Base-by-base conservation (phyloP, 1,140 invertebrate genomes). In the Tenebrio molitor region DNA sequence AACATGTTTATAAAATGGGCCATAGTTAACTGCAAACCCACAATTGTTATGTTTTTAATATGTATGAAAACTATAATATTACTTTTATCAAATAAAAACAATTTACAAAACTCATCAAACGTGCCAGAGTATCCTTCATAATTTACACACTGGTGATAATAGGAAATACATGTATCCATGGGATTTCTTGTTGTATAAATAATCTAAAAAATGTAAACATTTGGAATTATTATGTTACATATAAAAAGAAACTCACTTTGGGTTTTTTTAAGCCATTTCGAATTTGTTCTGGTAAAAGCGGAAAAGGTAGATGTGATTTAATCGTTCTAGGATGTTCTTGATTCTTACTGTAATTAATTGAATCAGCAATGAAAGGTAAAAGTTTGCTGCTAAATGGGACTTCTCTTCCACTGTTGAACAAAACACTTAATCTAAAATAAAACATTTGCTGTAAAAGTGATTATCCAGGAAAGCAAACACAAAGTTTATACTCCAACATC, bases 181-280 rank as follows among this genome's bases (percentile, higher is more conserved):
- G 96, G 95, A 85, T 98, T 97, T 53, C 96, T 88, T 0, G 92
- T 88, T 0, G 96, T 89, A 80, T 97, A 98, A 44, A 98, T 91
- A 0, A 97, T 89, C 91, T 96, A 82, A 42, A 81, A 83, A 39
- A 65, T 23, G 19, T 8, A 5, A 46, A 10, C 25, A 46, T 14
- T 10, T 42, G 12, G n/a, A 21, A 21, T 6, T 0, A 39, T 41
- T 14, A 36, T 34, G 12, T 25, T 64, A 14, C 5, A 19, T 29
- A 29, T 29, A 29, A 29, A 29, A 4, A 8, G 3, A 29, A 15
- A 12, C 0, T 63, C n/a, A 10, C 15, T n/a, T 58, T 29, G 3
- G 25, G 25, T 29, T 29, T 29, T 29, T 29, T 29, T 8, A 4
- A 3, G 3, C 63, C 16, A 15, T 1, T 34, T 67, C 4, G 12